Percentiles rank a stretch among this genome's conserved stretches.
These are phyloP conservation scores for Bilobella aurantiaca DNA, from an alignment of 1,140 invertebrate species.

Conservation along the genomic window DNA sequence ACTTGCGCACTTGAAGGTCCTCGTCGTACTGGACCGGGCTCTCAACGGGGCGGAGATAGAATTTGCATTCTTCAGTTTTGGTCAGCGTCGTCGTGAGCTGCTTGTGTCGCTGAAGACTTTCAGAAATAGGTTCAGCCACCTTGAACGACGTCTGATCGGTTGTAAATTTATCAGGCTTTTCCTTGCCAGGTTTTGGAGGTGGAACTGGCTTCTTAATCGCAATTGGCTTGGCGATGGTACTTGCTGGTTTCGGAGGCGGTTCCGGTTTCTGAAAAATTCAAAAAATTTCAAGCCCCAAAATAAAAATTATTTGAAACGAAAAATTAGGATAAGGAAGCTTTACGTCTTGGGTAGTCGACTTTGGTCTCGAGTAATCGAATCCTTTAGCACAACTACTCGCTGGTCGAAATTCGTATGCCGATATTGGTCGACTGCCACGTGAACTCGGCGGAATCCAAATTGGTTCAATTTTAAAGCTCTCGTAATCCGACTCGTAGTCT, in stretches of 20 bases:
- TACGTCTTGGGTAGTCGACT: not conserved
- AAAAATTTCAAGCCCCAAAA: too few relatives aligned
- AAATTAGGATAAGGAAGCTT: not conserved
- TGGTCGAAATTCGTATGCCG: not conserved
- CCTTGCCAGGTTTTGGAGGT: slow-evolving; percentile 8
- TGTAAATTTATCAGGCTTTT: not conserved
- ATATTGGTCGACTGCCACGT: not conserved
- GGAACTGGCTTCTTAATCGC: not conserved
- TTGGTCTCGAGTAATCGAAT: not conserved
- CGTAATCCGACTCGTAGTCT: slow-evolving; percentile 11
- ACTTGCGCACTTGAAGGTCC: not conserved
- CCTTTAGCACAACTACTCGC: not conserved
- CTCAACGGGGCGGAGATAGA: not conserved
- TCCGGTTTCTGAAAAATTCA: not conserved
- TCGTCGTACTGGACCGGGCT: not conserved
- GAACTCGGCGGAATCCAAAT: slow-evolving; percentile 9
- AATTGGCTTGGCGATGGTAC: not conserved
- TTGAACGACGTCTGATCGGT: not conserved
- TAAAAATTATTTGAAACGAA: not conserved
- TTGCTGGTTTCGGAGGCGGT: not conserved
- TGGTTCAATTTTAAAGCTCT: slow-evolving; percentile 4
- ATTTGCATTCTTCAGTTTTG: slow-evolving; percentile 8
- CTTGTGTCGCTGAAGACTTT: not conserved
- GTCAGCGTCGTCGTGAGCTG: not conserved
- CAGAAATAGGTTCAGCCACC: not conserved